Evolutionary conservation across 2,797 vertebrate genomes (phyloP).

Genomic region (Mormyrops boulengeri): DNA sequence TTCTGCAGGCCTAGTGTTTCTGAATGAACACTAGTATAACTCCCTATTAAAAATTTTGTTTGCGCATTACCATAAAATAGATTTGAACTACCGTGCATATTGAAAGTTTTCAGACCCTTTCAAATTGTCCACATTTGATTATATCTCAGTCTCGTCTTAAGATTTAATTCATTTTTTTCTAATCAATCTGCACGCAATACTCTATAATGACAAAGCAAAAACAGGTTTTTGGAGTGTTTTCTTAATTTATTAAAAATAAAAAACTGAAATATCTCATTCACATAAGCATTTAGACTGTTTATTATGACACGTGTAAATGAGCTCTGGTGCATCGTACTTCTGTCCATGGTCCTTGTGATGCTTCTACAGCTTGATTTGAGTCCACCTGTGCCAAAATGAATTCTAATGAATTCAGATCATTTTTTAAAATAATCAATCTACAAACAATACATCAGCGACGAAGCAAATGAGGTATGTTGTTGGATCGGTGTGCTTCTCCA

Average conservation of each 20-base stretch:
- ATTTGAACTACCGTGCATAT: background rate
- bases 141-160: background rate
- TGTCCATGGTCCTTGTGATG: background rate
- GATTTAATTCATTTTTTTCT: background rate
- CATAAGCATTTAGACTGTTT: background rate
- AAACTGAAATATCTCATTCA: background rate
- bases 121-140: background rate
- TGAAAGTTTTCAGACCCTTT: background rate
- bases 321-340: background rate
- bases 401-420: background rate
- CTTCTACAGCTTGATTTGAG: background rate
- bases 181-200: background rate
- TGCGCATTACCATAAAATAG: background rate
- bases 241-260: background rate
- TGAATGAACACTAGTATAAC: background rate
- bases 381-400: background rate
- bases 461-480: background rate
- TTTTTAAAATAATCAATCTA: background rate
- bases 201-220: background rate
- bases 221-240: background rate
- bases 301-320: background rate
- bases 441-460: background rate
- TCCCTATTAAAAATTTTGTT: background rate
- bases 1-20: background rate
- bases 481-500: background rate